These are phyloP conservation scores for Drosophila erecta DNA, from an alignment of 1,140 invertebrate species.

Conservation along the genomic window DNA sequence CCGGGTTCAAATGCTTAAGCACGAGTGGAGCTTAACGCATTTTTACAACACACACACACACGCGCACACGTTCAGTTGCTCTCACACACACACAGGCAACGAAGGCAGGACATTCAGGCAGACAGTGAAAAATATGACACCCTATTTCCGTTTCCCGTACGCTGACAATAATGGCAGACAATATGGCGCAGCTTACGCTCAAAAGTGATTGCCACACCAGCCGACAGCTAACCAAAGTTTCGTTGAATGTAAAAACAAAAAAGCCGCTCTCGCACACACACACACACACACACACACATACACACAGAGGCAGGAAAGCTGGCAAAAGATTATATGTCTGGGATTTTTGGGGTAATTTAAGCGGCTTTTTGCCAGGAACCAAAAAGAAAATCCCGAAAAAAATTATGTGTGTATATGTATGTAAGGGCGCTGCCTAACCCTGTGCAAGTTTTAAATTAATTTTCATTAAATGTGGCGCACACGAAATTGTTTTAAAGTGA, in stretches of 20 bases:
- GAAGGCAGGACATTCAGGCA: conserved; percentile 33
- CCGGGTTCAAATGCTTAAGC: conserved; percentile 57
- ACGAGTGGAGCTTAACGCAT: conserved; percentile 69
- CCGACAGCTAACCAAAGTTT: conserved; percentile 52
- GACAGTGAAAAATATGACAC: conserved; percentile 72
- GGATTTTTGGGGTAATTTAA: conserved; percentile 74
- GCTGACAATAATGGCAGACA: conserved; percentile 77
- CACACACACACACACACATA: conserved; percentile 16
- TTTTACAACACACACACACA: conserved; percentile 40
- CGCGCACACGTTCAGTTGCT: conserved; percentile 2
- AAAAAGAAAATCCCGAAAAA: conserved; percentile 40
- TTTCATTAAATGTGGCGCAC: conserved; percentile 70
- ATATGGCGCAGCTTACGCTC: conserved; percentile 75
- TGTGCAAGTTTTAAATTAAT: conserved; percentile 70
- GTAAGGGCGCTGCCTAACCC: conserved; percentile 31
- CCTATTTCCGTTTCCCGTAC: conserved; percentile 72
- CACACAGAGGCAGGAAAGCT: conserved; percentile 38
- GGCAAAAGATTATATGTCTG: conserved; percentile 70
- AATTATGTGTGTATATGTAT: conserved; percentile 34
- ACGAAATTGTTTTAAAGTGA: conserved; percentile 78
- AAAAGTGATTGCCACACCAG: conserved; percentile 69
- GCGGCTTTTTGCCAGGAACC: conserved; percentile 59
- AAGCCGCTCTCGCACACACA: conserved; percentile 21
- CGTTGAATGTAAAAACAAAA: conserved; percentile 50
- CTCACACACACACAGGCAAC: background rate